Percentiles rank a stretch among this genome's conserved stretches.
phyloP scores from a whole-genome alignment of 1,140 invertebrate species.

The Lepidurus packardi region DNA sequence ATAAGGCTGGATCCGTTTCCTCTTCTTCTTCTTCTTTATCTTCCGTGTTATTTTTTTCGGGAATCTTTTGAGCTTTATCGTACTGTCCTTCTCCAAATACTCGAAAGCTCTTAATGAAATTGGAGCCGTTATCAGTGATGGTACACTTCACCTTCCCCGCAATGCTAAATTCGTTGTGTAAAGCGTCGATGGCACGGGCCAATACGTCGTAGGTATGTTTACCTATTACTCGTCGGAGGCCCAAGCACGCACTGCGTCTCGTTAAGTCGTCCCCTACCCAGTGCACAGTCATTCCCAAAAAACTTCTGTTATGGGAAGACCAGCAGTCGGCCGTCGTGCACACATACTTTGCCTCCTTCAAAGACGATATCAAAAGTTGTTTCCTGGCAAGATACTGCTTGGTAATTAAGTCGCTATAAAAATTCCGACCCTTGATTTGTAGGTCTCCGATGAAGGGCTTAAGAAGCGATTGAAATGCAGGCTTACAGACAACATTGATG shows the following conservation, averaged over 20 bases:
- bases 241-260: conserved; percentile 28
- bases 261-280: conserved; percentile 25
- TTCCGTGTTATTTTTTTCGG: background rate
- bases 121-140: conserved; percentile 10
- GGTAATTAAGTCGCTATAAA: background rate
- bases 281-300: conserved; percentile 31
- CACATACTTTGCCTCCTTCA: conserved; percentile 26
- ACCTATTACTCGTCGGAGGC: conserved; percentile 13
- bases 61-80: conserved; percentile 25
- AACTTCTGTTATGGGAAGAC: conserved; percentile 25
- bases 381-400: conserved; percentile 1
- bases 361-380: background rate
- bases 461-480: background rate
- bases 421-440: conserved; percentile 1
- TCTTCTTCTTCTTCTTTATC: conserved; percentile 15
- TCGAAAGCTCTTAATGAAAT: conserved; percentile 29
- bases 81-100: conserved; percentile 27
- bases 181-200: conserved; percentile 21
- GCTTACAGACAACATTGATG: background rate
- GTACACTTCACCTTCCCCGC: conserved; percentile 24
- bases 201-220: conserved; percentile 24
- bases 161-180: conserved; percentile 32
- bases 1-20: background rate
- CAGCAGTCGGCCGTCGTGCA: conserved; percentile 31
- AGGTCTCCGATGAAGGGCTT: background rate